Percentiles rank a stretch among this genome's conserved stretches.
These are phyloP conservation scores for Calephelis nemesis DNA, from an alignment of 1,140 invertebrate genomes.

Conservation along the genomic window DNA sequence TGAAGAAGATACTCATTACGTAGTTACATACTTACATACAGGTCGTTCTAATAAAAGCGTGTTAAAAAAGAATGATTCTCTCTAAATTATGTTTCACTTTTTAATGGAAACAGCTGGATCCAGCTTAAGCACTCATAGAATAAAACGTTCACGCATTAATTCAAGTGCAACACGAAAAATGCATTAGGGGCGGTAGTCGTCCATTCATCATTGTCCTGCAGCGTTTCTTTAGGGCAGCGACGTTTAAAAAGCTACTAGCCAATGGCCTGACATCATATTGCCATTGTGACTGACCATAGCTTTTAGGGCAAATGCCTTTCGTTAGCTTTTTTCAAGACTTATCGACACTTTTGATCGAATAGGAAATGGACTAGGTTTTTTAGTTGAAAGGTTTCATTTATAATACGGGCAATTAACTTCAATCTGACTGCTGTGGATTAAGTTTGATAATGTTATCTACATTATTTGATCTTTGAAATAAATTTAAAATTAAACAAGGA, in stretches of 20 bases:
- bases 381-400: too few relatives aligned
- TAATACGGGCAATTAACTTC: too few relatives aligned
- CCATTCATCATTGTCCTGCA: slow-evolving; percentile 66
- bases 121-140: slow-evolving; percentile 31
- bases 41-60: too few relatives aligned
- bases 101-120: background rate
- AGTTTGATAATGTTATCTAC: too few relatives aligned
- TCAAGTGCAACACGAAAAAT: slow-evolving; percentile 78
- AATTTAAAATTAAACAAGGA: too few relatives aligned
- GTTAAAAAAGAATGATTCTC: too few relatives aligned
- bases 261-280: slow-evolving; percentile 37
- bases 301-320: slow-evolving; percentile 19
- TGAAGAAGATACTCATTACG: too few relatives aligned
- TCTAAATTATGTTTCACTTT: too few relatives aligned
- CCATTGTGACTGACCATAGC: slow-evolving; percentile 25
- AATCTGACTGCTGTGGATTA: too few relatives aligned
- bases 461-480: too few relatives aligned
- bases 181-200: slow-evolving; percentile 56
- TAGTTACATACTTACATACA: too few relatives aligned
- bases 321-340: background rate
- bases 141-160: slow-evolving; percentile 65
- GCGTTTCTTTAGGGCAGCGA: slow-evolving; percentile 41
- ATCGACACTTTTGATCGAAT: background rate
- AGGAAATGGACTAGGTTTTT: background rate
- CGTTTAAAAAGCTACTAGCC: slow-evolving; percentile 34